Base-by-base conservation (phyloP, 2,113 vertebrate species). In the Leptobrachium ailaonicum region DNA sequence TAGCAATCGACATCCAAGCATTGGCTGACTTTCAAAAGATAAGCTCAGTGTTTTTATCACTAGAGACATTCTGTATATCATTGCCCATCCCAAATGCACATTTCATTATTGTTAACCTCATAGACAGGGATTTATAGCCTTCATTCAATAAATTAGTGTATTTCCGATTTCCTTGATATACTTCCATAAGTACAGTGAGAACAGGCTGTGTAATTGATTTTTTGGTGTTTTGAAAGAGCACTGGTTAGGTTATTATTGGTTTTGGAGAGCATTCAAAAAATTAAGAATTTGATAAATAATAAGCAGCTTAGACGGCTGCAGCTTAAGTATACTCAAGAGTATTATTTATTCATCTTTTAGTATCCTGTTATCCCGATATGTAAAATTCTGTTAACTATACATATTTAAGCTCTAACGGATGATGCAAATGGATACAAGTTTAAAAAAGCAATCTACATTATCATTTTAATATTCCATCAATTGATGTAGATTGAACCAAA, bases 21-120 rank as follows among this genome's bases (percentile, higher is more conserved):
- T 73, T 80, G 71, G 71, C 47, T 80, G 70, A 75, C 79, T 69
- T 80, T 75, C 72, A 80, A 80, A 74, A 80, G 71, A 75, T 75
- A 80, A 75, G 53, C 53, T 41, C 13, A 68, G 71, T 32, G 40
- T 75, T 80, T 80, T 75, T 5, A 80, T 74, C 66, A 69, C 40
- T 2, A 64, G 40, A 74, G 71, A 68, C 47, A 69, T 32, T 50
- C 42, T 60, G 42, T 80, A 69, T 69, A 45, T 75, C 56, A 75
- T 41, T 75, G 42, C 66, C 54, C 32, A 50, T 75, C 42, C 53
- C 64, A 75, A 73, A 75, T 69, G 72, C 53, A 58, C 42, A 75
- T 69, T 69, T 75, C 79, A 80, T 74, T 62, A 80, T 62, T 80
- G 64, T 75, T 41, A 75, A 62, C 14, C 40, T 60, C 54, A 68